A percentile compares a stretch with the other conserved stretches of the same genome.
phyloP scores from a whole-genome alignment of 1,140 invertebrate genomes.

The Drosophila ohnishii region DNA sequence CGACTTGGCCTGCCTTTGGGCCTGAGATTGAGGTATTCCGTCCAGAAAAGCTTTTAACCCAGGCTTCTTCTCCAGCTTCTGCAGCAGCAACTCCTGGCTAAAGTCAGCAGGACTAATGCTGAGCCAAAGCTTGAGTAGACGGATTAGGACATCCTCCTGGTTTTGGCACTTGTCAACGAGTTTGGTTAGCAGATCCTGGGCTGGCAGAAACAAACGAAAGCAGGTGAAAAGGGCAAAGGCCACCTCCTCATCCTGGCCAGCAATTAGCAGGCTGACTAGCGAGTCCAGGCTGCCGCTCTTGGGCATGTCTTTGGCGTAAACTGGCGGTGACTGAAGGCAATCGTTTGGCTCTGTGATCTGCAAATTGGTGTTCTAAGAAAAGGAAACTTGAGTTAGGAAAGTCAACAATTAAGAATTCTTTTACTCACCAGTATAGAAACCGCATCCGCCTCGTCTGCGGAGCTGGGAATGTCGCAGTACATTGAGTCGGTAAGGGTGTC shows the following conservation, averaged over 20 bases:
- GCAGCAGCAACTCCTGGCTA: slow-evolving; percentile 43
- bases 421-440: slow-evolving; percentile 55
- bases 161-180: slow-evolving; percentile 32
- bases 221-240: slow-evolving; percentile 51
- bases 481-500: slow-evolving; percentile 63
- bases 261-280: slow-evolving; percentile 35
- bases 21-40: slow-evolving; percentile 21
- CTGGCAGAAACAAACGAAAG: slow-evolving; percentile 40
- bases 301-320: slow-evolving; percentile 68
- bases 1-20: slow-evolving; percentile 4
- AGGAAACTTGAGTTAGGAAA: background rate
- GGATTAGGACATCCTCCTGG: slow-evolving; percentile 20
- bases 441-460: slow-evolving; percentile 60
- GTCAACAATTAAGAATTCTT: too few species aligned
- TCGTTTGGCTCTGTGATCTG: slow-evolving; percentile 53
- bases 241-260: slow-evolving; percentile 31
- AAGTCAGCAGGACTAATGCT: slow-evolving; percentile 54
- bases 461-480: slow-evolving; percentile 74
- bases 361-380: slow-evolving; percentile 46
- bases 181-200: slow-evolving; percentile 41
- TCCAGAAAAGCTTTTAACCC: slow-evolving; percentile 34
- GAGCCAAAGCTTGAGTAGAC: slow-evolving; percentile 44
- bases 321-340: slow-evolving; percentile 38
- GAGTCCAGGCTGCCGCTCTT: slow-evolving; percentile 42
- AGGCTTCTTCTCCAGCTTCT: slow-evolving; percentile 46